Evolutionary conservation across 2,797 vertebrate genomes (phyloP).

Genomic region (Bradypodion ventrale): DNA sequence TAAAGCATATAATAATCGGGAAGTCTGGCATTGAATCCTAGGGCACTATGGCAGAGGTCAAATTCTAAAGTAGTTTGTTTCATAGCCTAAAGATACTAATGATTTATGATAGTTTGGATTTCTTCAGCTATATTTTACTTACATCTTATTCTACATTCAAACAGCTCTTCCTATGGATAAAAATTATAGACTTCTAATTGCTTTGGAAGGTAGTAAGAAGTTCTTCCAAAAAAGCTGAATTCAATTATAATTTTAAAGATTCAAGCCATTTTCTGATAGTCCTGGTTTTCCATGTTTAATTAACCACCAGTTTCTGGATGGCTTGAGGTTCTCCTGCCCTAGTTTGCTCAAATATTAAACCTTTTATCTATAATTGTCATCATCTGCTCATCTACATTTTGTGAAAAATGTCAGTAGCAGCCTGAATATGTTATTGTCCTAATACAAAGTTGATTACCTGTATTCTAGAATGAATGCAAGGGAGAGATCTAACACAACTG

Average conservation of each 20-base stretch:
- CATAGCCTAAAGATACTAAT: background rate
- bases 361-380: background rate
- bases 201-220: background rate
- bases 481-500: background rate
- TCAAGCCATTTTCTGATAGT: background rate
- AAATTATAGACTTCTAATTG: background rate
- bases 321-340: background rate
- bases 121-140: background rate
- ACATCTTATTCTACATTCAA: background rate
- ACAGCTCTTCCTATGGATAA: background rate
- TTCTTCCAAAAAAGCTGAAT: background rate
- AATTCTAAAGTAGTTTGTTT: background rate
- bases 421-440: background rate
- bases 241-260: background rate
- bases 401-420: background rate
- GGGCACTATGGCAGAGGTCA: background rate
- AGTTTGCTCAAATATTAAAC: too few relatives aligned
- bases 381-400: background rate
- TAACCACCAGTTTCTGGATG: background rate
- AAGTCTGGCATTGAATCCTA: background rate
- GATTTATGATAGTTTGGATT: slow-evolving; percentile 1
- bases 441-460: background rate
- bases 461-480: background rate
- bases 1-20: background rate
- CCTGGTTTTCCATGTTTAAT: background rate